phyloP scores from a whole-genome alignment of 2,797 vertebrate genomes.

The Chelidonichthys spinosus region DNA sequence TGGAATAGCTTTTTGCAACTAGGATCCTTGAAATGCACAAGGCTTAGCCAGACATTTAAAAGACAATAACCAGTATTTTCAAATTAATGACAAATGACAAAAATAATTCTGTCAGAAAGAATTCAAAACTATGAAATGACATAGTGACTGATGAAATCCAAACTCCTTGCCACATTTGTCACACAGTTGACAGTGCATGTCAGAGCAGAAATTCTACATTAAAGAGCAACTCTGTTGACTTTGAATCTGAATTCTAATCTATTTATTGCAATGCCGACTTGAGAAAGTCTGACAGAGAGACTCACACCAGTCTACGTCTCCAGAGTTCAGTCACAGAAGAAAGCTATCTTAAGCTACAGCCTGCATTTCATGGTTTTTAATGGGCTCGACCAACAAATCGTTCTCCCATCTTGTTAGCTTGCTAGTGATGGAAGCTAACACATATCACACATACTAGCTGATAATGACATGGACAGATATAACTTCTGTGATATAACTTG shows the following conservation, averaged over 20 bases:
- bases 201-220: conserved; percentile 12
- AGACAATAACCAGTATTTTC: background rate
- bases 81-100: background rate
- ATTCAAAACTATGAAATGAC: background rate
- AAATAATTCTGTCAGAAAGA: background rate
- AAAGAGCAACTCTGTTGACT: background rate
- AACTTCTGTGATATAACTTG: conserved; percentile 19
- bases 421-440: conserved; percentile 39
- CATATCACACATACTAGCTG: conserved; percentile 23
- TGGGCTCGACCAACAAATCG: conserved; percentile 44
- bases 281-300: conserved; percentile 14
- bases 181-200: conserved; percentile 1
- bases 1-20: background rate
- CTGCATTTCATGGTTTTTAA: conserved; percentile 38
- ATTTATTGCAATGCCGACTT: background rate
- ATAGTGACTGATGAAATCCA: background rate
- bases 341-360: conserved; percentile 22
- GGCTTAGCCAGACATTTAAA: background rate
- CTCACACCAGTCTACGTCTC: background rate
- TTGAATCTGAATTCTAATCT: conserved; percentile 5
- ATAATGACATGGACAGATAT: conserved; percentile 43
- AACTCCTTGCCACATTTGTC: background rate
- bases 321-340: conserved; percentile 3
- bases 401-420: conserved; percentile 47
- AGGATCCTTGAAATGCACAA: background rate